Evolutionary conservation across 2,888 invertebrate genomes (phyloP).

Genomic region (Sussaba pulchella): DNA sequence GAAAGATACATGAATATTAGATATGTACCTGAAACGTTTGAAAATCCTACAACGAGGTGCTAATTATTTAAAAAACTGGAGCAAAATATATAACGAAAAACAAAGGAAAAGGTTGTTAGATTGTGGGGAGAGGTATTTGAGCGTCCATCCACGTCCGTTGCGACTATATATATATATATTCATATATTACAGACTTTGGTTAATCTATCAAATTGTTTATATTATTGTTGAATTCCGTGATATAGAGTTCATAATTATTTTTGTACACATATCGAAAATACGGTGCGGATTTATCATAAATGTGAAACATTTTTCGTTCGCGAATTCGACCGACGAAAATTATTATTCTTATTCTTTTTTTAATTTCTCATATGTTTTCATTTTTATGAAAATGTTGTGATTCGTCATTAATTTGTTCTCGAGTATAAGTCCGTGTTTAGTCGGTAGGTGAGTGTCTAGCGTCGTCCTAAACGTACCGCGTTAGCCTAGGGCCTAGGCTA

Average conservation of each 20-base stretch:
- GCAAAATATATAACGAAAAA: slow-evolving; percentile 20
- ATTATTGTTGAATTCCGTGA: slow-evolving; percentile 71
- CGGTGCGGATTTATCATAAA: slow-evolving; percentile 12
- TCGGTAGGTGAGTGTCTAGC: slow-evolving; percentile 61
- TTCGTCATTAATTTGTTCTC: slow-evolving; percentile 13
- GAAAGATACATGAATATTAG: slow-evolving; percentile 22
- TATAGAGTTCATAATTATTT: slow-evolving; percentile 79
- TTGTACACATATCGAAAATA: slow-evolving; percentile 71
- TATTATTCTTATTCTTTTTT: too few species aligned
- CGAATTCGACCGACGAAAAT: slow-evolving; percentile 27
- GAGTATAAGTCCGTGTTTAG: slow-evolving; percentile 44
- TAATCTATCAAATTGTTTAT: slow-evolving; percentile 55
- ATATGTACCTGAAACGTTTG: slow-evolving; percentile 48
- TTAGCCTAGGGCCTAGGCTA: slow-evolving; percentile 25
- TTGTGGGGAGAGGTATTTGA: slow-evolving; percentile 9
- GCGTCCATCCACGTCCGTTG: slow-evolving; percentile 36
- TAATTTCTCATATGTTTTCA: slow-evolving; percentile 4
- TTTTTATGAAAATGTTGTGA: slow-evolving; percentile 31
- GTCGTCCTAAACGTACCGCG: slow-evolving; percentile 43
- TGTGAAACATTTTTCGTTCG: slow-evolving; percentile 37
- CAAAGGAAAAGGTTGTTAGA: background rate
- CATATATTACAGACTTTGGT: slow-evolving; percentile 17
- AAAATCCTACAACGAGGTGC: slow-evolving; percentile 44
- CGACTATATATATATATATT: background rate
- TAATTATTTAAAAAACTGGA: slow-evolving; percentile 41